phyloP scores from a whole-genome alignment of 35 echinoderm and acorn worm species.

The Holothuria glaberrima region DNA sequence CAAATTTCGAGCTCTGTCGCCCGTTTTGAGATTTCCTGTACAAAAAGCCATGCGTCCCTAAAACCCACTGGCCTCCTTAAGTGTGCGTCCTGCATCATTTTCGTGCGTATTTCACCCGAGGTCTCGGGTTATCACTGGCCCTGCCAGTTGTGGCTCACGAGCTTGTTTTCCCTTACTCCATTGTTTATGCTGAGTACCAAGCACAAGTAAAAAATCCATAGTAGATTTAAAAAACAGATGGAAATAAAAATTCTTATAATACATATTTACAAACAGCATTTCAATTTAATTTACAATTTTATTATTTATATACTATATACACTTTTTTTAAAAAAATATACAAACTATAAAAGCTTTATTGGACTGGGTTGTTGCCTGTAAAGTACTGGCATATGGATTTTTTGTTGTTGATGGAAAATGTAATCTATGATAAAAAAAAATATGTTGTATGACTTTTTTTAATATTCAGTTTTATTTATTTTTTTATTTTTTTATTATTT shows the following conservation, averaged over 20 bases:
- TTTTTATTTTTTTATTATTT: no score
- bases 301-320: background rate
- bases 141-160: no score
- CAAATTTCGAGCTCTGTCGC: no score
- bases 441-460: background rate
- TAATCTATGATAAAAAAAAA: background rate
- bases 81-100: no score
- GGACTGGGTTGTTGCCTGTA: background rate
- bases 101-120: no score
- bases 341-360: slow-evolving; percentile 21
- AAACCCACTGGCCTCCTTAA: no score
- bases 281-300: slow-evolving; percentile 1
- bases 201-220: no score
- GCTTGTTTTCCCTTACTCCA: no score
- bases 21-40: no score
- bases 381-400: slow-evolving; percentile 25
- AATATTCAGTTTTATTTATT: background rate
- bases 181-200: no score
- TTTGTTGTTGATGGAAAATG: background rate
- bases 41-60: no score
- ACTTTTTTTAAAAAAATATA: slow-evolving; percentile 17
- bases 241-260: slow-evolving; percentile 7
- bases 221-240: background rate
- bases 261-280: slow-evolving; percentile 10
- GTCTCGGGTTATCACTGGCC: no score